These are phyloP conservation scores for Miniopterus natalensis DNA, from an alignment of 2,113 vertebrate genomes.

Conservation along the genomic window DNA sequence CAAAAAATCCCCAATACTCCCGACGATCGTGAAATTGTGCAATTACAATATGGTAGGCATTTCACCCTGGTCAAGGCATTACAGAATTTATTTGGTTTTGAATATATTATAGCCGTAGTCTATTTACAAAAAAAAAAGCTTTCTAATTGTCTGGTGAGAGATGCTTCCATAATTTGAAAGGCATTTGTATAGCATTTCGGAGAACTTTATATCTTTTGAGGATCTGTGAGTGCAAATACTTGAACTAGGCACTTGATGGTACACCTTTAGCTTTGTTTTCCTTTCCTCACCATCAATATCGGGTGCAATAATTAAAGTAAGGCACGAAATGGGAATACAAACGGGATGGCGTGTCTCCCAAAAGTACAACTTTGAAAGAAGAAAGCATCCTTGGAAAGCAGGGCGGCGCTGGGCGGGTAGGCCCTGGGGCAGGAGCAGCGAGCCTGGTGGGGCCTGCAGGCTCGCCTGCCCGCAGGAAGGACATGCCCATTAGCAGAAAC, in stretches of 20 bases:
- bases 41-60: fast-evolving
- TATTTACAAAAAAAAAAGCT: neutral
- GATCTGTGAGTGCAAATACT: constrained; percentile 66
- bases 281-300: constrained; percentile 44
- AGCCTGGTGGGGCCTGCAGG: constrained; percentile 73
- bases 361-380: constrained; percentile 68
- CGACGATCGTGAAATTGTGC: neutral
- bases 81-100: neutral
- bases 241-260: constrained; percentile 43
- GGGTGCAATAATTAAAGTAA: constrained; percentile 71
- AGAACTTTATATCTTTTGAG: constrained; percentile 53
- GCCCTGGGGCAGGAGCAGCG: constrained; percentile 72
- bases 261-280: constrained; percentile 27
- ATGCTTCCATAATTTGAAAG: constrained; percentile 57
- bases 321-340: neutral
- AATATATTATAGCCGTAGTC: fast-evolving
- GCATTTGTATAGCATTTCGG: neutral
- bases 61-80: neutral
- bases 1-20: neutral
- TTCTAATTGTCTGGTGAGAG: neutral
- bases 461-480: constrained; percentile 75
- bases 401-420: constrained; percentile 44
- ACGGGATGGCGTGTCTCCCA: constrained; percentile 61
- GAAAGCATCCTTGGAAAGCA: constrained; percentile 65
- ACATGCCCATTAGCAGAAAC: constrained; percentile 80